phyloP scores from a whole-genome alignment of 2,113 vertebrate species.

The Dermatemys mawii region DNA sequence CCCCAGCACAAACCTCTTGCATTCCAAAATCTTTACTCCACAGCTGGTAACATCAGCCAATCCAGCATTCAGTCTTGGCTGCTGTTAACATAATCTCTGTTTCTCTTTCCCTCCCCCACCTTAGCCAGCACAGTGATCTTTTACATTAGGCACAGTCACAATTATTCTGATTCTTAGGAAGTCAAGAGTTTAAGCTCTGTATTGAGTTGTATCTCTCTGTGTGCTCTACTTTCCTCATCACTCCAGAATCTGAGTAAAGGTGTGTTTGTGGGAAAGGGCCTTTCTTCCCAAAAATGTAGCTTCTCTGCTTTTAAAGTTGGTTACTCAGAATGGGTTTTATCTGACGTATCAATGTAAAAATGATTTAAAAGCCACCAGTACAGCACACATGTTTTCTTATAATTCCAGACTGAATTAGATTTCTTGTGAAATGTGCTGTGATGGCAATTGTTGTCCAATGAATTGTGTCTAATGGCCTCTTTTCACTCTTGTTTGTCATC shows the following conservation, averaged over 20 bases:
- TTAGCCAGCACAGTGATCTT: conserved; percentile 15
- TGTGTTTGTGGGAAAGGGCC: background rate
- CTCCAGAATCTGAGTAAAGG: background rate
- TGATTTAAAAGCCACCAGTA: background rate
- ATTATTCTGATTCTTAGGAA: background rate
- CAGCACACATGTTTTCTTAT: rapidly evolving
- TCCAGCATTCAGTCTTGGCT: conserved; percentile 53
- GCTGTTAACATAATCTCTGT: background rate
- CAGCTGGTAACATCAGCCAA: conserved; percentile 73
- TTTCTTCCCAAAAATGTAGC: background rate
- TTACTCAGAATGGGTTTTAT: background rate
- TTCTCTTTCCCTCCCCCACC: conserved; percentile 7
- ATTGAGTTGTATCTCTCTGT: background rate
- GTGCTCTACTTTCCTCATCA: background rate
- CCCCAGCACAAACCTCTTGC: conserved; percentile 38
- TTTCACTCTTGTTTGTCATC: background rate
- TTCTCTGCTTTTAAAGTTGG: background rate
- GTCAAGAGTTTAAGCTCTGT: background rate
- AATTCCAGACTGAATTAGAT: background rate
- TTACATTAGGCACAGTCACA: background rate
- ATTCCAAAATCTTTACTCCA: conserved; percentile 61
- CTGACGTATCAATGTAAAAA: background rate
- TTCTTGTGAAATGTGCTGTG: background rate
- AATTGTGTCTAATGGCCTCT: conserved; percentile 19
- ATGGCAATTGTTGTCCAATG: background rate